Conservation (phyloP, 1,140 invertebrate genomes). For the Acromyrmex heyeri region DNA sequence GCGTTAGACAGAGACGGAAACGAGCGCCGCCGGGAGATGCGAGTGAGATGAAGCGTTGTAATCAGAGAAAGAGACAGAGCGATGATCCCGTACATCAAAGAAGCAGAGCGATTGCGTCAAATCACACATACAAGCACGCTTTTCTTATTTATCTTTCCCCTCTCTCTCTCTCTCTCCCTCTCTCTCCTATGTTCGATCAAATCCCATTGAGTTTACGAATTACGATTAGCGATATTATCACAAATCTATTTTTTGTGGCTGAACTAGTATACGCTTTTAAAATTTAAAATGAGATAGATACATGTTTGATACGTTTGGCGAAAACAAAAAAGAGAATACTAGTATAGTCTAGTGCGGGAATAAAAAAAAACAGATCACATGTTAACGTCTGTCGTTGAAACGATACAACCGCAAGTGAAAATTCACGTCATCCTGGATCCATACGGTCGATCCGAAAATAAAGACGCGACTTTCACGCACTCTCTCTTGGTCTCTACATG, state of each 20-base stretch:
- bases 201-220: constrained; percentile 11
- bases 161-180: neutral
- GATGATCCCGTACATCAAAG: constrained; percentile 18
- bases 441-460: constrained; percentile 18
- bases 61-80: constrained; percentile 50
- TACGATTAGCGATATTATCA: neutral
- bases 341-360: too few relatives aligned
- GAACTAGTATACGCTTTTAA: too few relatives aligned
- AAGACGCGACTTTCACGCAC: constrained; percentile 13
- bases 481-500: neutral
- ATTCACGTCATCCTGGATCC: neutral
- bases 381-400: neutral
- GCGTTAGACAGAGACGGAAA: neutral
- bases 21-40: neutral
- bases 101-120: constrained; percentile 67
- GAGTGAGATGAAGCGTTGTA: neutral
- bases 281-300: too few relatives aligned
- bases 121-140: constrained; percentile 4
- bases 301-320: too few relatives aligned
- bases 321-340: too few relatives aligned
- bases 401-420: neutral
- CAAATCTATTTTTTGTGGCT: too few relatives aligned
- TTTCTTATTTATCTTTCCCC: neutral
- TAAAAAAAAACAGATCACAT: too few relatives aligned
- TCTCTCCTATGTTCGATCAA: too few relatives aligned